Percentiles rank a stretch among this genome's conserved stretches.
Conservation (phyloP, 1,140 invertebrate species). For the Medauroidea extradentata region DNA sequence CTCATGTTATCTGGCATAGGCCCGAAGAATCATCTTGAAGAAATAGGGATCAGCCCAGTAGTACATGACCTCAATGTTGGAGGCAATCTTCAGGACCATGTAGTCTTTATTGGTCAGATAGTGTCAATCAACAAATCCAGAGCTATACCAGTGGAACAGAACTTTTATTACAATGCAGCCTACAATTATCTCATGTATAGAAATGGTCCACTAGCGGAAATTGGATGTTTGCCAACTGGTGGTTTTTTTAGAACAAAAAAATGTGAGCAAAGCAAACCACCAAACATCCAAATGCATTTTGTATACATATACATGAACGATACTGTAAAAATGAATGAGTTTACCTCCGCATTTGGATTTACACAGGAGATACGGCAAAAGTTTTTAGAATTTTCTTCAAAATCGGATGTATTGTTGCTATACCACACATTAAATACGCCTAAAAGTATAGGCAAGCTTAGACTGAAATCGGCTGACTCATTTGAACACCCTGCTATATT, state of each 20-base stretch:
- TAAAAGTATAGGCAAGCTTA: conserved; percentile 62
- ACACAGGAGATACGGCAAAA: no score
- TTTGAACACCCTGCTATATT: conserved; percentile 75
- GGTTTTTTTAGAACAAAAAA: conserved; percentile 44
- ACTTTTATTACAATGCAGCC: not conserved
- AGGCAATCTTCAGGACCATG: conserved; percentile 58
- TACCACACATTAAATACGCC: conserved; percentile 58
- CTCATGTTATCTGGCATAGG: conserved; percentile 89
- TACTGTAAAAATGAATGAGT: no score
- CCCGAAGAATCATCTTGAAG: conserved; percentile 68
- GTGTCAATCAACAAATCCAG: no score
- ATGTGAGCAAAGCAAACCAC: no score
- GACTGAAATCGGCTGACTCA: conserved; percentile 60
- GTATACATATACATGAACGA: no score
- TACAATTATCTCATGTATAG: not conserved
- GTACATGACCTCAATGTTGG: conserved; percentile 60
- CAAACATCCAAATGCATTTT: no score
- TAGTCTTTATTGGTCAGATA: not conserved
- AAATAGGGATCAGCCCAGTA: conserved; percentile 65
- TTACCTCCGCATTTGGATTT: no score
- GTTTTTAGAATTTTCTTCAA: no score
- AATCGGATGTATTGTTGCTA: no score
- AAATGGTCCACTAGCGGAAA: not conserved
- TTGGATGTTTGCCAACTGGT: conserved; percentile 20
- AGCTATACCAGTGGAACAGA: not conserved